A percentile compares a stretch with the other conserved stretches of the same genome.
phyloP scores from a whole-genome alignment of 2,113 vertebrate genomes.

The Dipodomys stephensi region DNA sequence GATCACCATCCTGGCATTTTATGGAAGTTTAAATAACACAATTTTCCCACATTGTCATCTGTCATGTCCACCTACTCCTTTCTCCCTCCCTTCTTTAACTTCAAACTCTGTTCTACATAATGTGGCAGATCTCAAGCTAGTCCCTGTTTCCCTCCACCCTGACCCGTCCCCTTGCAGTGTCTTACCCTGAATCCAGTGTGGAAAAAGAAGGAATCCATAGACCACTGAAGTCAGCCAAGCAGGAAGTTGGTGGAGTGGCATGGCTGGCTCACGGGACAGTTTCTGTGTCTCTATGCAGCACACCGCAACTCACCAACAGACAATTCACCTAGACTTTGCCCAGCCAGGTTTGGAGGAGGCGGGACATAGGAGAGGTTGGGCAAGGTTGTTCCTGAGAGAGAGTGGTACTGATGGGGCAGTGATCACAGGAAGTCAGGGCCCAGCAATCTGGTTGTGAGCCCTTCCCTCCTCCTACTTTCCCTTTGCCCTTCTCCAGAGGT shows the following conservation, averaged over 20 bases:
- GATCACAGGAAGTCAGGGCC: too few species aligned
- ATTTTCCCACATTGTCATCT: background rate
- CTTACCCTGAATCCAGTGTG: slow-evolving; percentile 25
- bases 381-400: too few species aligned
- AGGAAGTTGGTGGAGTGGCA: background rate
- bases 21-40: background rate
- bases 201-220: slow-evolving; percentile 39
- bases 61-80: background rate
- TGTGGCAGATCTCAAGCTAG: background rate
- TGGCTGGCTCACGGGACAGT: background rate
- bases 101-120: background rate
- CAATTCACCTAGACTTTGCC: too few species aligned
- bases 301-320: background rate
- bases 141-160: background rate
- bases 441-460: too few species aligned
- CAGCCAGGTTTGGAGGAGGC: background rate
- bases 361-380: background rate
- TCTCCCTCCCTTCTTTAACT: background rate
- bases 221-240: background rate
- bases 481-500: too few species aligned
- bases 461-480: too few species aligned
- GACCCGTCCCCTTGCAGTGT: fast-evolving
- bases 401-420: too few species aligned
- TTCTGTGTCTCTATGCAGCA: background rate
- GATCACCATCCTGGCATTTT: background rate